These are phyloP conservation scores for Operophtera brumata DNA, from an alignment of 2,888 invertebrate species.

Conservation along the genomic window DNA sequence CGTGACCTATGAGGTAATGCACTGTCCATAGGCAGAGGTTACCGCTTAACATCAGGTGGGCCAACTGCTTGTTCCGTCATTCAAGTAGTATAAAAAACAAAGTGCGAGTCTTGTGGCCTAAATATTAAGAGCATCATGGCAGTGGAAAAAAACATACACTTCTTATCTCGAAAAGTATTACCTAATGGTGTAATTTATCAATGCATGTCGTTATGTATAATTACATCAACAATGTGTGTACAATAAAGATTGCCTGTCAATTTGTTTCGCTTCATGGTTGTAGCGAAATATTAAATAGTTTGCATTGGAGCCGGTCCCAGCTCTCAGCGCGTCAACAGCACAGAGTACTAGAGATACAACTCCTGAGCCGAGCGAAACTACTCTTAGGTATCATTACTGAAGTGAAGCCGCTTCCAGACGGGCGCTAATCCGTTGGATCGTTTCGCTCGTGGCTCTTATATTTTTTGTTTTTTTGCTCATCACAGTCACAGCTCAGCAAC, in stretches of 20 bases:
- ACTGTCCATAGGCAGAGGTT: too few relatives aligned
- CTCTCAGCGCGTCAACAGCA: background rate
- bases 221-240: constrained; percentile 8
- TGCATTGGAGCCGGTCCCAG: constrained; percentile 19
- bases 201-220: constrained; percentile 5
- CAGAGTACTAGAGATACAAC: background rate
- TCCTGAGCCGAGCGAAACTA: background rate
- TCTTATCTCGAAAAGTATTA: background rate
- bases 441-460: too few relatives aligned
- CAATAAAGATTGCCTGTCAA: constrained; percentile 9
- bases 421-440: too few relatives aligned
- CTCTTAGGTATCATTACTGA: too few relatives aligned
- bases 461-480: too few relatives aligned
- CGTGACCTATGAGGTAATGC: too few relatives aligned
- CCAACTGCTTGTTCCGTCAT: too few relatives aligned
- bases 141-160: too few relatives aligned
- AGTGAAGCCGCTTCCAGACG: too few relatives aligned
- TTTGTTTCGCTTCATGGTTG: constrained; percentile 11
- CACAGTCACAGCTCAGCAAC: too few relatives aligned
- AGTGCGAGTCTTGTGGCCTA: background rate
- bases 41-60: too few relatives aligned
- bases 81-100: too few relatives aligned
- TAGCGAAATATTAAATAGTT: constrained; percentile 2
- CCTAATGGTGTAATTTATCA: background rate
- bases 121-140: background rate